These are phyloP conservation scores for Drosophila rubida DNA, from an alignment of 2,888 invertebrate species.

Conservation along the genomic window DNA sequence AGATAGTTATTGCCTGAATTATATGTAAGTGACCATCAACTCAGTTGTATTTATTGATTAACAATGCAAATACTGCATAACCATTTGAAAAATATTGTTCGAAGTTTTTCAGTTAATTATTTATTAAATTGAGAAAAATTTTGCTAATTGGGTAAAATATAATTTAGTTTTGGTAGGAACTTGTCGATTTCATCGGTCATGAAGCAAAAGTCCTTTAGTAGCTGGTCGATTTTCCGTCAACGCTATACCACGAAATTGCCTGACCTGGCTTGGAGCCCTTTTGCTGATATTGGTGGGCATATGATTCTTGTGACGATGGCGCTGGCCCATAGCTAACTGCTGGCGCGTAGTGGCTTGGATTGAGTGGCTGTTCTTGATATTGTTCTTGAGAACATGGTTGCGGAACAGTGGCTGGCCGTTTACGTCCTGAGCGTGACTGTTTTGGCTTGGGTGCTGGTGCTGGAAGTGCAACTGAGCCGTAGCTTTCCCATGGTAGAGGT, in stretches of 20 bases:
- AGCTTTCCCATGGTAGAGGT: constrained; percentile 61
- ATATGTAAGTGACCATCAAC: no score
- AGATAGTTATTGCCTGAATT: no score
- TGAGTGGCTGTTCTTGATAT: not conserved
- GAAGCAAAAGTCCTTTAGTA: constrained; percentile 17
- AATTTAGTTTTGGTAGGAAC: not conserved
- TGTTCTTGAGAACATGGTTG: constrained; percentile 1
- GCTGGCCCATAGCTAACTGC: constrained; percentile 8
- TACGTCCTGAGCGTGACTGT: not conserved
- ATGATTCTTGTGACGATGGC: constrained; percentile 3
- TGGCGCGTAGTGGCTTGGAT: constrained; percentile 2
- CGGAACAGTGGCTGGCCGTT: constrained; percentile 4
- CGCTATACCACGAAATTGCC: constrained; percentile 39
- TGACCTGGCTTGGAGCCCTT: constrained; percentile 3
- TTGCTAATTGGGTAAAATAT: constrained; percentile 16
- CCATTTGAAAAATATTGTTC: not conserved
- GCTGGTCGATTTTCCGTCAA: constrained; percentile 3
- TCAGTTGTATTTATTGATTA: no score
- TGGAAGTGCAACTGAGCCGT: constrained; percentile 1
- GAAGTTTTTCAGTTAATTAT: not conserved
- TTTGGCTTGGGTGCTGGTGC: not conserved
- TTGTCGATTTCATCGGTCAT: not conserved
- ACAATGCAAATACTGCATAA: no score
- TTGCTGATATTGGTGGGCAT: constrained; percentile 23
- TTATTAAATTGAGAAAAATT: constrained; percentile 7